Base-by-base conservation (phyloP, 2,888 invertebrate species). In the Alloplasta piceator region DNA sequence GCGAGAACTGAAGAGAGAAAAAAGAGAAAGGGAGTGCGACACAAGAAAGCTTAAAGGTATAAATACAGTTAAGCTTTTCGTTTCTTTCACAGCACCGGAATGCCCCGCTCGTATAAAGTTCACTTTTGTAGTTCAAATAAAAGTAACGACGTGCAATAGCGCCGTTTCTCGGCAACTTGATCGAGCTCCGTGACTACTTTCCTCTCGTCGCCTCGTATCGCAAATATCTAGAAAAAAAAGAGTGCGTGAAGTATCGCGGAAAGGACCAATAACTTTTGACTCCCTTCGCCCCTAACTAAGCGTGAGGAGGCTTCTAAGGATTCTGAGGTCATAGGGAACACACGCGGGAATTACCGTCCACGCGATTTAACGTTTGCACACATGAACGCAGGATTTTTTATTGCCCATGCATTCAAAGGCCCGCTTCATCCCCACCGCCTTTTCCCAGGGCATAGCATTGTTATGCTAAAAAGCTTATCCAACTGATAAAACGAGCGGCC, bases 391-490 rank as follows among this genome's bases (percentile, higher is more conserved):
- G 9, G 12, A 68, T 73, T 55, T 68, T 77, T 71, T 70, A 68
- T 70, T 48, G 79, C 80, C 74, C 74, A 38, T 39, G 77, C 76
- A 80, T 76, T 82, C 78, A 82, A 84, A 85, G 81, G 73, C 43
- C 52, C 76, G 84, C 80, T 78, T 66, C 71, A 83, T 78, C 67
- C 81, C 70, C 70, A 46, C 12, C 39, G 16, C 41, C 41, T 9
- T 56, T 38, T 58, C 52, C 1, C 7, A 4, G 36, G 55, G 74
- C 66, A 75, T 43, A 43, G 79, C 78, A 85, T 85, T 85, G 85
- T 85, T 85, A 85, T 84, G 85, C 83, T 84, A 85, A 85, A 84
- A 78, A 83, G 46, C 77, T 74, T 26, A 26, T 26, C 39, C 46
- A 16, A 41, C 50, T 61, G 74, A 56, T 71, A 70, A 76, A 76